Evolutionary conservation across 92 coral and sea anemone genomes (phyloP), one percentile per base, ranked within the genome.

Genomic region (Isaurus tuberculatus): DNA sequence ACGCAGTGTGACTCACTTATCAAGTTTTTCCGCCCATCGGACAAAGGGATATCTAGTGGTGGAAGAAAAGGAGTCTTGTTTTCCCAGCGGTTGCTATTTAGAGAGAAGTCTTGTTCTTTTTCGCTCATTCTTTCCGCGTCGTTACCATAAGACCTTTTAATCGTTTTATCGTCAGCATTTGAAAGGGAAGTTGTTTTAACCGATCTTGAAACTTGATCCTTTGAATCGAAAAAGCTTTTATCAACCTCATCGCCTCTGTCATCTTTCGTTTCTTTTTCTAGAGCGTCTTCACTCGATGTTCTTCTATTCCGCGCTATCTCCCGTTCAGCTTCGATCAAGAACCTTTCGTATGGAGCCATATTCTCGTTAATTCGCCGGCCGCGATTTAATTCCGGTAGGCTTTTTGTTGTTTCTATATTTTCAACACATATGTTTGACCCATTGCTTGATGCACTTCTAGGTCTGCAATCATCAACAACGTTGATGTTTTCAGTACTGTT

Each of bases 311-410:
- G 82, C 20, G 82, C 70, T 4, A 77, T 77, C 33, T 77, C 70
- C 55, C 82, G 46, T 60, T 77, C 70, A 20, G 82, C 34, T 36
- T 60, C 68, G 53, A 55, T 77, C 30, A 77, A 25, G 60, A 77
- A 77, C 17, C 82, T 58, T 48, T 77, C 82, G 27, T 77, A 77
- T 8, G 70, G 82, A 29, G 82, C 82, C 82, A 77, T 77, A 17
- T 57, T 77, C 14, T 77, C 70, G 25, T 77, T 77, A 60, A 58
- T 25, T 27, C 82, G 82, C 17, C 82, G 49, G 23, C 82, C 82
- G 23, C 70, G 55, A 36, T 77, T 77, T 23, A 77, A 27, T 57
- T 75, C 68, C 20, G 82, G 70, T 58, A 60, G 22, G 13, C 69
- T 77, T 26, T 55, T 28, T 22, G 11, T 31, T 13, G 14, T 13